Base-by-base conservation (phyloP, 2,113 vertebrate genomes). In the Gorsachius goisagi region DNA sequence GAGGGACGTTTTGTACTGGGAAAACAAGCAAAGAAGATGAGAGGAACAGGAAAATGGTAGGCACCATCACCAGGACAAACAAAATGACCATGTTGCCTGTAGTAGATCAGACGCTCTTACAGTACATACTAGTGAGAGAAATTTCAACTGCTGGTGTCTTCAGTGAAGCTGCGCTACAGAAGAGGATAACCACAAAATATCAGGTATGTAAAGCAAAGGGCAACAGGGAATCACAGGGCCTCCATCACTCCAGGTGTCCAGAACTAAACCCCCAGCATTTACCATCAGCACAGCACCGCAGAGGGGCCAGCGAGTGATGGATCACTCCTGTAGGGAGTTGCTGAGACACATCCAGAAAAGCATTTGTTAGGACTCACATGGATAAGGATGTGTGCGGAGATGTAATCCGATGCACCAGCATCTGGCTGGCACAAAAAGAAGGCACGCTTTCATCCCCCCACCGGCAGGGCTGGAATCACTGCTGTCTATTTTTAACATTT, bases 401-500 rank as follows among this genome's bases (percentile, higher is more conserved):
- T 66, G 75, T 4, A 71, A 91, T 5, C 37, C 2, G 2, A 74
- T 3, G 15, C 73, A 89, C 66, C 71, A 83, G 66, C 84, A 93
- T 90, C 85, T 77, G 91, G 49, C 81, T 71, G 93, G 88, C 90
- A 77, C 79, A 52, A 67, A 19, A 39, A 90, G 90, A 67, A 74
- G 79, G 85, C 55, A 1, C 1, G 32, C 92, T 88, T 66, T 71
- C 82, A 88, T 30, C 67, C 77, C n/a, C 9, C 60, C 35, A 6
- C 1, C 8, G 68, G 72, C 78, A 20, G 32, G 50, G 41, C 78
- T 76, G 79, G 5, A 45, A 37, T n/a, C 55, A 4, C 50, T 2
- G 78, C 55, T 21, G 24, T 32, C 95, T 85, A 6, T 52, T 93
- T 88, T 79, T 39, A 79, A 45, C 28, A 4, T 33, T 66, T 77